These are phyloP conservation scores for Ptilorrhoa leucosticta DNA, from an alignment of 2,113 vertebrate species.

Conservation along the genomic window DNA sequence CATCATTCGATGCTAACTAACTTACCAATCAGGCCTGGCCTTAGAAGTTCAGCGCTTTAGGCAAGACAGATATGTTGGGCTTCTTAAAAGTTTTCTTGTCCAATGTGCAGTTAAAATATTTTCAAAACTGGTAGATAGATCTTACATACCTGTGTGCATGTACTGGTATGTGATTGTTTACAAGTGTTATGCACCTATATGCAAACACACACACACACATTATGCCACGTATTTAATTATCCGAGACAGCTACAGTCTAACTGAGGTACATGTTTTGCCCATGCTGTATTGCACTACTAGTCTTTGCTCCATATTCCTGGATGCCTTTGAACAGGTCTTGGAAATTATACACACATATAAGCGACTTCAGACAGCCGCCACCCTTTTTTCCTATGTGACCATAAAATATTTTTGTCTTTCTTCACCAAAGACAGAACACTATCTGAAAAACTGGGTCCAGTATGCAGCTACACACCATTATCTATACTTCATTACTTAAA, in stretches of 20 bases:
- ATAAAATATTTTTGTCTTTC: background rate
- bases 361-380: fast-evolving
- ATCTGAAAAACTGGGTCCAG: background rate
- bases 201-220: background rate
- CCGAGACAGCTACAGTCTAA: background rate
- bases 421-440: background rate
- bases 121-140: background rate
- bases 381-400: background rate
- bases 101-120: background rate
- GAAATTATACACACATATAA: background rate
- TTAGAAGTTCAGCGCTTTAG: background rate
- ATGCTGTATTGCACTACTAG: background rate
- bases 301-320: background rate
- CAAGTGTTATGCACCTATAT: background rate
- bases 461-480: background rate
- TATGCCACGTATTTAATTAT: background rate
- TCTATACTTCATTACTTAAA: background rate
- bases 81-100: background rate
- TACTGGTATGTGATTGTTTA: background rate
- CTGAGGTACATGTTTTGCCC: background rate
- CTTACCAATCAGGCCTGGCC: background rate
- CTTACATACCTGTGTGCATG: background rate
- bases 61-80: background rate
- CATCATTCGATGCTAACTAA: background rate
- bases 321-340: background rate